Evolutionary conservation across 2,888 invertebrate species (phyloP).

Genomic region (Leptogaster cylindrica): DNA sequence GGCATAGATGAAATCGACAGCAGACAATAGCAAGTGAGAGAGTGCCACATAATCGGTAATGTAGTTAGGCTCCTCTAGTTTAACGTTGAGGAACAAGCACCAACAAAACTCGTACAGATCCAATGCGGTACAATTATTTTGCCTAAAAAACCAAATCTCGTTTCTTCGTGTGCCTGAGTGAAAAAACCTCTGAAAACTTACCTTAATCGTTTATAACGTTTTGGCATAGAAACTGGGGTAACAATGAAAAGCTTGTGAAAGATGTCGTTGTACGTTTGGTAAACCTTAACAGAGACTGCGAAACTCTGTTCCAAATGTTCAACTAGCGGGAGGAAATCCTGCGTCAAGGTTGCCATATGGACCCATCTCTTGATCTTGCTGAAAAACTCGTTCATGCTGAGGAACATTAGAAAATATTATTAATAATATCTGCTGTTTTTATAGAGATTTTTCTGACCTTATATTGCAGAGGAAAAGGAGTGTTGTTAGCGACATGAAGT

Average conservation of each 20-base stretch:
- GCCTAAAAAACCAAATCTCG: slow-evolving; percentile 62
- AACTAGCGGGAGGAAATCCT: slow-evolving; percentile 82
- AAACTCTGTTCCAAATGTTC: slow-evolving; percentile 87
- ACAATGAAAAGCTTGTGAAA: slow-evolving; percentile 85
- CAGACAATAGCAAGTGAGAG: slow-evolving; percentile 88
- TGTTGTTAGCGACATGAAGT: slow-evolving; percentile 88
- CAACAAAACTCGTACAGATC: slow-evolving; percentile 93
- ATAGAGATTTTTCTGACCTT: slow-evolving; percentile 65
- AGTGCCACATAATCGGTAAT: slow-evolving; percentile 94
- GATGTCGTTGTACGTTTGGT: slow-evolving; percentile 88
- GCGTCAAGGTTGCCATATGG: slow-evolving; percentile 88
- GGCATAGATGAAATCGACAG: slow-evolving; percentile 87
- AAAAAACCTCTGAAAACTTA: slow-evolving; percentile 44
- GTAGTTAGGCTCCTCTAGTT: slow-evolving; percentile 83
- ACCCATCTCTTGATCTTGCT: slow-evolving; percentile 94
- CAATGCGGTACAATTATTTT: slow-evolving; percentile 77
- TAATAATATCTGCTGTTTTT: neutral
- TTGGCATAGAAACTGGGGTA: slow-evolving; percentile 61
- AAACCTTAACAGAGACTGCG: slow-evolving; percentile 91
- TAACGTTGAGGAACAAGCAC: slow-evolving; percentile 89
- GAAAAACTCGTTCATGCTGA: slow-evolving; percentile 90
- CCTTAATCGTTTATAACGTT: slow-evolving; percentile 59
- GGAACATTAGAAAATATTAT: neutral
- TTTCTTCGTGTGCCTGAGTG: neutral
- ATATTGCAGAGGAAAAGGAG: slow-evolving; percentile 88